Conservation (phyloP, 1,140 invertebrate genomes). For the Habropoda laboriosa region DNA sequence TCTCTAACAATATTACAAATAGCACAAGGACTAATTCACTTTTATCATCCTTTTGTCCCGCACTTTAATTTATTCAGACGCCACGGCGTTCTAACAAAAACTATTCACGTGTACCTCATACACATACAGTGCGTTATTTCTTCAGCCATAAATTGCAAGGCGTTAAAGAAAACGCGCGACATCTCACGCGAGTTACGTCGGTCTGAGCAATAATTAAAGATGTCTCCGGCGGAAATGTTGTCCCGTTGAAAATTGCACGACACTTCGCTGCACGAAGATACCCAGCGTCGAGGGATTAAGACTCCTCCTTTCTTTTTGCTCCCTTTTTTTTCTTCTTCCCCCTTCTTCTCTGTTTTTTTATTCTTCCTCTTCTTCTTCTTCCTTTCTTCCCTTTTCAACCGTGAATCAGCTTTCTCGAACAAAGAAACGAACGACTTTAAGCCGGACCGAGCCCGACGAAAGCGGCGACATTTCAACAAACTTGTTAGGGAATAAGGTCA, state of each 20-base stretch:
- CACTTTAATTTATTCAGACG: neutral
- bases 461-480: conserved; percentile 43
- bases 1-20: too few species aligned
- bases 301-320: neutral
- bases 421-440: neutral
- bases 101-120: too few species aligned
- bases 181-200: neutral
- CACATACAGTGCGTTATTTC: too few species aligned
- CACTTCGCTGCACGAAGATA: too few species aligned
- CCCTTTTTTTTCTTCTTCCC: neutral
- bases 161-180: neutral
- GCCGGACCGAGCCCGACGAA: neutral
- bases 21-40: too few species aligned
- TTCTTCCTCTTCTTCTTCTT: neutral
- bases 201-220: conserved; percentile 2
- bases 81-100: neutral
- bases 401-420: conserved; percentile 12
- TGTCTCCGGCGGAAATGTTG: conserved; percentile 4
- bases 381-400: neutral
- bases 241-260: conserved; percentile 13
- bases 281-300: neutral
- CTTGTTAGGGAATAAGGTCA: conserved; percentile 54
- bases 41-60: neutral
- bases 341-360: neutral
- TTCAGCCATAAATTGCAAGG: neutral